Base-by-base conservation (phyloP, 2,888 invertebrate species). In the Drosophila sordidapex region DNA sequence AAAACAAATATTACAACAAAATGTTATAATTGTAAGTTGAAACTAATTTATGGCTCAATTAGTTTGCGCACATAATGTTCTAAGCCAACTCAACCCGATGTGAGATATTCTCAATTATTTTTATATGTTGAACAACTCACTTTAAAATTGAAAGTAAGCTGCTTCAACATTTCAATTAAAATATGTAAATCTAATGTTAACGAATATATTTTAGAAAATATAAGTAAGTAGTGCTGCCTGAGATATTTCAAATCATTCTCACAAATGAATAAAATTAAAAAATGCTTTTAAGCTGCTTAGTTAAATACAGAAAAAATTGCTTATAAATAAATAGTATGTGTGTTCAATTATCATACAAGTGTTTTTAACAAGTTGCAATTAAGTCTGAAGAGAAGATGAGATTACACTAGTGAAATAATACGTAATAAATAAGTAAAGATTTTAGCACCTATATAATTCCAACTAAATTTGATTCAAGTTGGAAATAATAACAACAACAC, bases 401-500 rank as follows among this genome's bases (percentile, higher is more conserved):
- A 66, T 11, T 27, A 40, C 49, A 33, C 49, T 21, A 67, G 46
- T 33, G 25, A 38, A 56, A 35, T 46, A 57, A 56, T 38, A 36
- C 59, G 29, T 40, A 18, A 33, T 60, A 77, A 81, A 72, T 81
- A 67, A 65, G 51, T 21, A 58, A 7, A 58, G 54, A 70, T 65
- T 68, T 79, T 56, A 38, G 59, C 79, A 70, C 58, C 53, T 46
- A 51, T 49, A 54, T 61, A 76, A 75, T 3, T 13, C 36, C 31
- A 61, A 49, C 46, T 59, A 61, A 57, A 59, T 74, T 78, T 65
- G 61, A 70, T 65, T 56, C 62, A 66, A 70, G 54, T 61, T 66
- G 35, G 57, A 81, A 35, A 62, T 71, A 88, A 59, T 68, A 71
- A 63, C 70, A 64, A 61, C 56, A 33, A 33, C 33, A 33, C 33